A percentile compares a stretch with the other conserved stretches of the same genome.
Conservation (phyloP, 37 sponge, comb jelly and placozoan species). For the Bolinopsis microptera region DNA sequence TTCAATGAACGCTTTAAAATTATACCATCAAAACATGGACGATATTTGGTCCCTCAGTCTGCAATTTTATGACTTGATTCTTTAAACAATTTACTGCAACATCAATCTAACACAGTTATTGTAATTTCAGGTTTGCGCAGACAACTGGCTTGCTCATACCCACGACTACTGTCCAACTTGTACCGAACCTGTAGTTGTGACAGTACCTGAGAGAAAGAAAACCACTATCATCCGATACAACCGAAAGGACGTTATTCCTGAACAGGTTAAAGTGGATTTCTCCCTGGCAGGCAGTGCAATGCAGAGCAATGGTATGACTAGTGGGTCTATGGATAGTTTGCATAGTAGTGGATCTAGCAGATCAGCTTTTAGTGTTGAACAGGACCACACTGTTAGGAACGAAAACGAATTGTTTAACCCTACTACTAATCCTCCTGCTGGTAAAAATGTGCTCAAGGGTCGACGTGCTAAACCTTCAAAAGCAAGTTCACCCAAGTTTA, state of each 20-base stretch:
- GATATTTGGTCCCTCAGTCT: no score
- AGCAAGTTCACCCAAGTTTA: background rate
- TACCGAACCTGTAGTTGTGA: constrained; percentile 53
- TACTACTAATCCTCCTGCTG: background rate
- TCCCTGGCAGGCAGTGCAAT: constrained; percentile 30
- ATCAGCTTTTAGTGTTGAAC: background rate
- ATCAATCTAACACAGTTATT: no score
- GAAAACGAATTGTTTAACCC: background rate
- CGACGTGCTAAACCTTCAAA: background rate
- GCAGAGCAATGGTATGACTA: background rate
- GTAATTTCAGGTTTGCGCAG: constrained; percentile 63
- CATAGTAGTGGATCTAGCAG: background rate
- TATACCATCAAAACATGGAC: no score
- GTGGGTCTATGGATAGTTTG: constrained; percentile 9
- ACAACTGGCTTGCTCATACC: constrained; percentile 58
- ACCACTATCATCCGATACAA: background rate
- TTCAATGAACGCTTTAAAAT: no score
- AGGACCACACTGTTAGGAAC: background rate
- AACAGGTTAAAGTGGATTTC: constrained; percentile 4
- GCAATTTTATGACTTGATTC: no score
- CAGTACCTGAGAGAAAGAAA: constrained; percentile 15
- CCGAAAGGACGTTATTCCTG: constrained; percentile 31
- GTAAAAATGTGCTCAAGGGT: constrained; percentile 6
- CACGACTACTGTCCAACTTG: constrained; percentile 64
- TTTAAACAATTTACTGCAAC: no score